Evolutionary conservation across 2,888 invertebrate species (phyloP).

Genomic region (Noctua fimbriata): DNA sequence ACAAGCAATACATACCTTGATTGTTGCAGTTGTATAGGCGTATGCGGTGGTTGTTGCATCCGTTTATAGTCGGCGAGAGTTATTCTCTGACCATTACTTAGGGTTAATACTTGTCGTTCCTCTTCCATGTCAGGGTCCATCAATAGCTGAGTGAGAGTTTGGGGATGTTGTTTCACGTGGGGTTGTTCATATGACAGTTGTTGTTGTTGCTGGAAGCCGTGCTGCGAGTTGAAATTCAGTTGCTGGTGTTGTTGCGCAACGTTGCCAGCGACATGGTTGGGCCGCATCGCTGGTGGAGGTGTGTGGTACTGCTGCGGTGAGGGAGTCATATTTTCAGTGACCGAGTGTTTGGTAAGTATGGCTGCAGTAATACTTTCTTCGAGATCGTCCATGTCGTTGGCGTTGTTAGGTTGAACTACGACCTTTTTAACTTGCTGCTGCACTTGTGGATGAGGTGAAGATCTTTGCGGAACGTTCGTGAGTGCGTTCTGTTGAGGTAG

Average conservation of each 20-base stretch:
- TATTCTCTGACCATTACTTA: constrained; percentile 85
- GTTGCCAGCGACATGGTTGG: constrained; percentile 59
- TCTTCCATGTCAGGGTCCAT: constrained; percentile 85
- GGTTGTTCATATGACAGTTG: constrained; percentile 79
- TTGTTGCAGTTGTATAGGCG: constrained; percentile 79
- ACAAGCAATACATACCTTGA: constrained; percentile 73
- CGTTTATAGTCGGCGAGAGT: constrained; percentile 87
- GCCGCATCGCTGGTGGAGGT: constrained; percentile 75
- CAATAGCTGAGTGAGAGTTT: constrained; percentile 78
- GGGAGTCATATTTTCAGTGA: constrained; percentile 74
- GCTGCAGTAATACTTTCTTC: constrained; percentile 90
- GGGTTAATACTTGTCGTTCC: constrained; percentile 83
- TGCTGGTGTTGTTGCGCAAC: constrained; percentile 64
- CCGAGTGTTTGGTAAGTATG: constrained; percentile 84
- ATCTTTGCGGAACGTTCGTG: constrained; percentile 77
- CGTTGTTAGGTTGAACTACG: constrained; percentile 86
- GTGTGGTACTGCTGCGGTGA: constrained; percentile 80
- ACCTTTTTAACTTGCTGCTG: constrained; percentile 79
- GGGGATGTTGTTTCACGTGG: constrained; percentile 78
- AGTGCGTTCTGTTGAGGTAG: constrained; percentile 77
- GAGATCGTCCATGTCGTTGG: constrained; percentile 88
- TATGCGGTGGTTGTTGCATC: constrained; percentile 80
- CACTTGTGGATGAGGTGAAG: constrained; percentile 71
- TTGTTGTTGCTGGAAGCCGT: constrained; percentile 78
- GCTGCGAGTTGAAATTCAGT: constrained; percentile 77